Percentiles rank a stretch among this genome's conserved stretches.
Evolutionary conservation across 2,113 vertebrate genomes (phyloP).

Genomic region (Spea multiplicata): DNA sequence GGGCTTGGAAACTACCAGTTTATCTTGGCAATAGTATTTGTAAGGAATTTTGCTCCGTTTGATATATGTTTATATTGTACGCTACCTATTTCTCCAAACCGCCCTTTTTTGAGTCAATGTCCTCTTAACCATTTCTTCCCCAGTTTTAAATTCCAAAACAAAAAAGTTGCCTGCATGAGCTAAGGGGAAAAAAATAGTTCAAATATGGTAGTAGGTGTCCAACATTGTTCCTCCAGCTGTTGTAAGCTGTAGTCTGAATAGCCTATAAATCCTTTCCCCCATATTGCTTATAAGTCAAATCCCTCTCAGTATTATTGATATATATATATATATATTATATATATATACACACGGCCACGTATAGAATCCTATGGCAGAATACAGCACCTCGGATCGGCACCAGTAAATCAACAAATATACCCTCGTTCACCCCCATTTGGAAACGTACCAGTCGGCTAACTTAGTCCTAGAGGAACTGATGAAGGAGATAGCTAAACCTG

Average conservation of each 20-base stretch:
- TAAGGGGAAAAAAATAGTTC: no score
- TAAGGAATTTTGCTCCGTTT: slow-evolving; percentile 56
- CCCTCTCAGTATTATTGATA: no score
- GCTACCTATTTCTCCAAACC: slow-evolving; percentile 40
- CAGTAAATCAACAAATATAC: slow-evolving; percentile 55
- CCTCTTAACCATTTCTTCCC: slow-evolving; percentile 26
- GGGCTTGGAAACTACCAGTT: slow-evolving; percentile 46
- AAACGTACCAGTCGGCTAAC: slow-evolving; percentile 71
- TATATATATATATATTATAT: no score
- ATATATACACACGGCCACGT: no score
- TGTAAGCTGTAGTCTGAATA: no score
- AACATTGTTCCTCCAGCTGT: no score
- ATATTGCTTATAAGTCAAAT: no score
- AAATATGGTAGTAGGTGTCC: no score
- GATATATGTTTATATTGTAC: slow-evolving; percentile 45
- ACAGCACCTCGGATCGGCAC: neutral
- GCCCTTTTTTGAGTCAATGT: slow-evolving; percentile 63
- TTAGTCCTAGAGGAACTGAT: slow-evolving; percentile 70
- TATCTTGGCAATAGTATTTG: slow-evolving; percentile 55
- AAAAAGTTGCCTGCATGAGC: no score
- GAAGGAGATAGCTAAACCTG: slow-evolving; percentile 66
- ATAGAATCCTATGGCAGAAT: neutral
- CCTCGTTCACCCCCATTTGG: slow-evolving; percentile 64
- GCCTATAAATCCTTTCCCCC: no score
- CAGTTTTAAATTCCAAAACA: neutral